A percentile compares a stretch with the other conserved stretches of the same genome.
These are phyloP conservation scores for Drosophila mimetica DNA, from an alignment of 2,888 invertebrate genomes.

Conservation along the genomic window DNA sequence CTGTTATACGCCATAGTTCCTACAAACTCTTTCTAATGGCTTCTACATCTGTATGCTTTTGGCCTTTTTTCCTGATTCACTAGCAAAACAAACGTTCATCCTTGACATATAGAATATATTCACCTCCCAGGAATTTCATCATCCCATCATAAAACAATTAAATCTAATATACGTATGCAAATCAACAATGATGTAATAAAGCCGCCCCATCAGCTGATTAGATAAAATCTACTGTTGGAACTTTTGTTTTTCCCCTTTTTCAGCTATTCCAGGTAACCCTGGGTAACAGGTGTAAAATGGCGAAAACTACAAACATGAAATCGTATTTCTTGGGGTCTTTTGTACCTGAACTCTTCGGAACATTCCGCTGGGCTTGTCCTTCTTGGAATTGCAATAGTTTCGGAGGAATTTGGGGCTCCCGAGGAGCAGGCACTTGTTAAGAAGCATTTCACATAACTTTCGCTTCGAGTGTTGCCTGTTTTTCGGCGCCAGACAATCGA, in stretches of 20 bases:
- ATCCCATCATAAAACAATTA: constrained; percentile 60
- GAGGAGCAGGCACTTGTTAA: constrained; percentile 65
- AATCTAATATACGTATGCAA: constrained; percentile 57
- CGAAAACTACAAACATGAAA: not conserved
- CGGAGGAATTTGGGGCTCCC: constrained; percentile 44
- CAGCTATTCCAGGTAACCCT: constrained; percentile 8
- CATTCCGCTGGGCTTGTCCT: constrained; percentile 49
- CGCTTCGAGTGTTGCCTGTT: constrained; percentile 49
- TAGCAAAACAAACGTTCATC: not conserved
- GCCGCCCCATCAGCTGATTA: constrained; percentile 19
- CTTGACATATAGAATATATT: constrained; percentile 20
- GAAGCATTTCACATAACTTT: constrained; percentile 68
- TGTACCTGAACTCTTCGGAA: constrained; percentile 67
- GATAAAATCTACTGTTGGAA: constrained; percentile 19
- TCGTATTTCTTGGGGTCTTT: not conserved
- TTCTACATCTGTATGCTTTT: too few relatives aligned
- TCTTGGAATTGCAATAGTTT: constrained; percentile 37
- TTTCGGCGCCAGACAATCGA: constrained; percentile 65
- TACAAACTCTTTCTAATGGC: not conserved
- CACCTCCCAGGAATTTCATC: constrained; percentile 44
- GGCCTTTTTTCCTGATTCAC: too few relatives aligned
- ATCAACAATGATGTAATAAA: constrained; percentile 34
- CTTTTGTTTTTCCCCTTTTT: constrained; percentile 6
- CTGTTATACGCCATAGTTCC: not conserved
- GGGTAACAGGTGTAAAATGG: constrained; percentile 30